Percentiles rank a stretch among this genome's conserved stretches.
Evolutionary conservation across 53 echinoderm and acorn worm species (phyloP).

Genomic region (Echinarachnius parma): DNA sequence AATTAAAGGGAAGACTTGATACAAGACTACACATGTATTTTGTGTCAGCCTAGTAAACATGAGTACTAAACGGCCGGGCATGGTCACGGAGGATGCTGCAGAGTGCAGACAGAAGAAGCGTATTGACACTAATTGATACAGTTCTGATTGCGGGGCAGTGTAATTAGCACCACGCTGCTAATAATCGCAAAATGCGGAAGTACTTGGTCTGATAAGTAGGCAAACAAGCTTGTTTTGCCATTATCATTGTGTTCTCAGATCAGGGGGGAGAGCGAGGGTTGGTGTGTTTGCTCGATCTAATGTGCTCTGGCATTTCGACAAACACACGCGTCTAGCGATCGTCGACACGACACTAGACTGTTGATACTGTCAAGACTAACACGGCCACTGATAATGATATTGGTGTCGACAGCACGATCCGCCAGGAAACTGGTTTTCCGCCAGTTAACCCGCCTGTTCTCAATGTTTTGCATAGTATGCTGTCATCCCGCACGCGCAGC

Average conservation of each 20-base stretch:
- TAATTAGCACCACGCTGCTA: constrained; percentile 30
- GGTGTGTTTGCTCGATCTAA: constrained; percentile 8
- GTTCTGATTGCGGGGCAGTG: constrained; percentile 19
- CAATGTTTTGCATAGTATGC: too few relatives aligned
- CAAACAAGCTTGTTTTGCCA: constrained; percentile 45
- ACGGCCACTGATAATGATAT: constrained; percentile 16
- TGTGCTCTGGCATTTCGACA: constrained; percentile 22
- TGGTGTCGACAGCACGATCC: constrained; percentile 25
- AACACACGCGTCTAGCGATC: constrained; percentile 31
- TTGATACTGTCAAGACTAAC: constrained; percentile 36
- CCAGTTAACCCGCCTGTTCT: constrained; percentile 25
- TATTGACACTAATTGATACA: constrained; percentile 44
- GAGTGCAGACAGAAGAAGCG: too few relatives aligned
- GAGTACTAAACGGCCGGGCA: too few relatives aligned
- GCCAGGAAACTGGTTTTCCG: constrained; percentile 24
- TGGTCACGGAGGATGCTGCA: constrained; percentile 9
- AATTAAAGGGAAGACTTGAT: too few relatives aligned
- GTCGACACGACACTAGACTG: constrained; percentile 11
- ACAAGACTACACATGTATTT: too few relatives aligned
- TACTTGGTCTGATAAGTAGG: constrained; percentile 39
- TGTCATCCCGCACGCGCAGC: too few relatives aligned
- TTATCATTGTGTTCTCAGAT: background rate
- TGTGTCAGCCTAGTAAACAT: too few relatives aligned
- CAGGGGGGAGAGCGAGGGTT: background rate
- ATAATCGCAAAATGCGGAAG: constrained; percentile 46